Evolutionary conservation across 2,888 invertebrate genomes (phyloP), one percentile per base, ranked within the genome.

Genomic region (Anorthoa munda): DNA sequence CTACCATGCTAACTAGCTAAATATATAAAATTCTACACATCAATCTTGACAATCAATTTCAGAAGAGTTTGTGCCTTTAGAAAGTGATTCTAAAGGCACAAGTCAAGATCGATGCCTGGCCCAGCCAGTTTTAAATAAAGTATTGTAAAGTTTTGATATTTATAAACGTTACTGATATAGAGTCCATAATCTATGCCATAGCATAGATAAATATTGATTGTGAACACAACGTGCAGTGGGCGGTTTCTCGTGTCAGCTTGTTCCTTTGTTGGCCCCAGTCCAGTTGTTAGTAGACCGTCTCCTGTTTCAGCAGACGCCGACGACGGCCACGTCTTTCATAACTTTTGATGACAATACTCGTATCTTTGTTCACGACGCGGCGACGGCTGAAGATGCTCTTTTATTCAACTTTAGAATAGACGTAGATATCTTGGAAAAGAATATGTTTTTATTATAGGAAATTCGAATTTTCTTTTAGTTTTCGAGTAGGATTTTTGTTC

Each of bases 181-280:
- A 59, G 46, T 11, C 48, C 9, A 53, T 17, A 26, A 56, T n/a
- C n/a, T 12, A 65, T 56, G 0, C 53, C 31, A 68, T 53, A 7
- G 26, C 31, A 68, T 53, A 7, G 26, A n/a, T 48, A 50, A n/a
- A 17, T 74, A 83, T 55, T 72, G 69, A 68, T 70, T 69, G 60
- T 51, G 51, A 69, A 60, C 66, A 72, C 76, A 80, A 81, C 73
- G 75, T 81, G 80, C 78, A 83, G 83, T 80, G 74, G 68, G 70
- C 59, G 77, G 60, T 51, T 39, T 71, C 73, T 78, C 81, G 67
- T 77, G 83, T 81, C 83, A 45, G 66, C 73, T 67, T 53, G 21
- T 77, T 88, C 84, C 83, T 81, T 87, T 86, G 86, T 90, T 91
- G 90, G 91, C 90, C 70, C 55, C 77, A 75, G 81, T 87, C 90